Evolutionary conservation across 1,140 invertebrate genomes (phyloP), one percentile per base, ranked within the genome.

Genomic region (Zaprionus vittiger): DNA sequence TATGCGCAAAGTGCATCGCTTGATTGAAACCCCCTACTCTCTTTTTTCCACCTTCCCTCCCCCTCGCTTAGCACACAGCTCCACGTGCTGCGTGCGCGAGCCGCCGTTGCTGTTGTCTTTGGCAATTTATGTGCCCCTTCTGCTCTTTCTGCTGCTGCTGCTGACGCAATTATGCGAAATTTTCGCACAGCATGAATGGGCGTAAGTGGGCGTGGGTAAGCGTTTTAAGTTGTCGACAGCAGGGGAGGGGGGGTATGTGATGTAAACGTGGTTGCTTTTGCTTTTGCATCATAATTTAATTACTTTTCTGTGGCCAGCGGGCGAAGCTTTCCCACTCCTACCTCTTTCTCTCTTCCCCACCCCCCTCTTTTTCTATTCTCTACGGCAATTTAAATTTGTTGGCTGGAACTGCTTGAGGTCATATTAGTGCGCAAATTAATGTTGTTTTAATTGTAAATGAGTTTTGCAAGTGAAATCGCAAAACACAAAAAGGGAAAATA

Each of bases 381-480:
- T 14, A 9, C 54, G 73, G 83, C 77, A 87, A 87, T 86, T 89
- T 70, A 70, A 81, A 81, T 79, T 87, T 83, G 67, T 60, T 64
- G 73, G 14, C 37, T 17, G 17, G 68, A 74, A 83, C 77, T 84
- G 85, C 84, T 90, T 87, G 85, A 87, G 84, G 84, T 90, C 81
- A 89, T 84, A 87, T 87, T 89, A 87, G 69, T 72, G 71, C 73
- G 65, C 73, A 87, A 87, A 87, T 87, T 87, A 87, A 87, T 87
- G 84, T 87, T 87, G 84, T 90, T 87, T 87, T 87, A 87, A 90
- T 90, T 87, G 84, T 84, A 81, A 87, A 87, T 90, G 81, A 84
- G 84, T 87, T 89, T 81, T 73, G 57, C 34, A 28, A 31, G 47
- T 31, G 14, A 47, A 20, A 41, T 41, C 17, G 54, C 26, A 44